Percentiles rank a stretch among this genome's conserved stretches.
Evolutionary conservation across 2,888 invertebrate genomes (phyloP).

Genomic region (Sepioteuthis lessoniana): DNA sequence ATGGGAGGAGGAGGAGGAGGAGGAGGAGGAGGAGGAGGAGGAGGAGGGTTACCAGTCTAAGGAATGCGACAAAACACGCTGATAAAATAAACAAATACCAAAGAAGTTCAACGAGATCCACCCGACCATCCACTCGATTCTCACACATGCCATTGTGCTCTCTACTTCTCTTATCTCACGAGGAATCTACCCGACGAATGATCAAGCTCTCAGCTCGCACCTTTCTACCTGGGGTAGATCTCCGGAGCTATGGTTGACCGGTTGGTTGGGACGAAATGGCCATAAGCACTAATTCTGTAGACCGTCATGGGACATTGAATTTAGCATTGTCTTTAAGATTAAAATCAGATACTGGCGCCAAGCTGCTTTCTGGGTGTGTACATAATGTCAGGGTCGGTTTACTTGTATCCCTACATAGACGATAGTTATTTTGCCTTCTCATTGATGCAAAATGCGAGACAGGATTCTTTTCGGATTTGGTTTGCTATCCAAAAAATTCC

Average conservation of each 20-base stretch:
- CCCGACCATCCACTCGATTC: neutral
- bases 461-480: neutral
- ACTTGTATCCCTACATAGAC: neutral
- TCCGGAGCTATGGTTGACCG: slow-evolving; percentile 33
- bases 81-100: no score
- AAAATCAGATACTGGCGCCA: neutral
- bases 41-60: no score
- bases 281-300: neutral
- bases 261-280: neutral
- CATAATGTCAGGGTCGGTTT: neutral
- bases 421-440: neutral
- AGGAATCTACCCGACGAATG: neutral
- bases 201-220: neutral
- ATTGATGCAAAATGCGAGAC: neutral
- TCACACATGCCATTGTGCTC: neutral
- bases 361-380: neutral
- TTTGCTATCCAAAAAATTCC: no score
- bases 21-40: no score
- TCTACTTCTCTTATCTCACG: neutral
- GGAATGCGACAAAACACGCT: no score
- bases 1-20: no score
- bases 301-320: neutral
- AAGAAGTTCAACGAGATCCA: no score
- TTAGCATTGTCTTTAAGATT: neutral
- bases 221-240: neutral